Base-by-base conservation (phyloP, 2,888 invertebrate genomes). In the Drosophila nigricruria region DNA sequence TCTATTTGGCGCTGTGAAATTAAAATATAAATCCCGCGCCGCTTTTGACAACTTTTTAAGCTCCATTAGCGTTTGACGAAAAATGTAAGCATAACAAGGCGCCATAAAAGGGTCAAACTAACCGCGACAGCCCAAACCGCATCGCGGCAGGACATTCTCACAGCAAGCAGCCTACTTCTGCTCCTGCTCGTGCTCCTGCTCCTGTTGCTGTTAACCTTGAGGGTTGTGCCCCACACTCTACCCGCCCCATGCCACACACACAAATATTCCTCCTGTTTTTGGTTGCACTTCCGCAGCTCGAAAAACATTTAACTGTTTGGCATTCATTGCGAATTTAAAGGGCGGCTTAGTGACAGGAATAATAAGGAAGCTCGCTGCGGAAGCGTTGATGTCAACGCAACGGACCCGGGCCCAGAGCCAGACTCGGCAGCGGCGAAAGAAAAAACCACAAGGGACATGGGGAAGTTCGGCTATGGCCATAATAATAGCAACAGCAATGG, bases 311-410 rank as follows among this genome's bases (percentile, higher is more conserved):
- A 88, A 85, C 85, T 86, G 85, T 86, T 86, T 88, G 86, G 88
- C 86, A 86, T 86, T 86, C 86, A 86, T 86, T 88, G 86, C 86
- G 83, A 88, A 86, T 86, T 88, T 88, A 86, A 88, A 85, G 86
- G 86, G 83, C 83, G 86, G 88, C 86, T 85, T 85, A 87, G 84
- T 85, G 84, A 85, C 84, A 87, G 84, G 84, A 85, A 85, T 85
- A 85, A 87, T 85, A 85, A 85, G 88, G 88, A 85, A 87, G 88
- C 74, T 76, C 80, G 85, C 82, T 76, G 72, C 84, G 84, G 84
- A 85, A 85, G 84, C 84, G 84, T 82, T 82, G 84, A 87, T 85
- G 88, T 84, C 88, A 85, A 87, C 83, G 25, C 60, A 65, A 42
- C 54, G 50, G 30, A n/a, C 57, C 30, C 65, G 38, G 54, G 23